A percentile compares a stretch with the other conserved stretches of the same genome.
phyloP scores from a whole-genome alignment of 2,113 vertebrate species.

The Acrocephalus arundinaceus region DNA sequence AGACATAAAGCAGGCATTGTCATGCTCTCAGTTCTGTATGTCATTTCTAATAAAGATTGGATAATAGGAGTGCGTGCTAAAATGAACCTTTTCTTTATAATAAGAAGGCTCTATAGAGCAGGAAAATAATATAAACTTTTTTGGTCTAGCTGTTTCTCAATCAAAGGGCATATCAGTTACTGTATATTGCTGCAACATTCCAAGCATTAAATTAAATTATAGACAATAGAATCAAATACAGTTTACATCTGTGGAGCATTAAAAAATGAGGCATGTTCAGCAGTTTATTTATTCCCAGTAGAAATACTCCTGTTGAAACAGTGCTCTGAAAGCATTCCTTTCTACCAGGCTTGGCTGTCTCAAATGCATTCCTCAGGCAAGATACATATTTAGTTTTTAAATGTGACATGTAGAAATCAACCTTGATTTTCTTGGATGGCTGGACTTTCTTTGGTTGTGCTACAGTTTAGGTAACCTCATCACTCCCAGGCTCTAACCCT shows the following conservation, averaged over 20 bases:
- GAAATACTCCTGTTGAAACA: constrained; percentile 25
- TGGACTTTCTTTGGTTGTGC: neutral
- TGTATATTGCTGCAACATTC: constrained; percentile 30
- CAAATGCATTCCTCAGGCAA: constrained; percentile 37
- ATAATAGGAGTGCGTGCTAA: neutral
- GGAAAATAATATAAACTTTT: neutral
- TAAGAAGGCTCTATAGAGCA: neutral
- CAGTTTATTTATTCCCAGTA: constrained; percentile 45
- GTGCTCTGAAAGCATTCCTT: constrained; percentile 43
- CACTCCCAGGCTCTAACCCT: neutral
- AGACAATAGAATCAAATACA: constrained; percentile 40
- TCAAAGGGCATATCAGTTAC: constrained; percentile 55
- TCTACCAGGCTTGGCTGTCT: constrained; percentile 6
- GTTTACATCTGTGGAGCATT: constrained; percentile 50
- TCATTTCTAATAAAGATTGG: neutral
- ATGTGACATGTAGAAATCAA: constrained; percentile 33
- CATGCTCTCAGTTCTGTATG: neutral
- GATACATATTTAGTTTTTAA: constrained; percentile 17
- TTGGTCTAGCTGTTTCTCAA: neutral
- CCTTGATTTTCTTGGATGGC: neutral
- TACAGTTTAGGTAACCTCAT: constrained; percentile 5
- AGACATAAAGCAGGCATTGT: neutral
- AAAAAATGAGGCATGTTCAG: constrained; percentile 18
- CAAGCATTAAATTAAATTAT: constrained; percentile 64
- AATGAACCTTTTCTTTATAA: neutral